Evolutionary conservation across 1,140 invertebrate genomes (phyloP), one percentile per base, ranked within the genome.

Genomic region (Drosophila mayri): DNA sequence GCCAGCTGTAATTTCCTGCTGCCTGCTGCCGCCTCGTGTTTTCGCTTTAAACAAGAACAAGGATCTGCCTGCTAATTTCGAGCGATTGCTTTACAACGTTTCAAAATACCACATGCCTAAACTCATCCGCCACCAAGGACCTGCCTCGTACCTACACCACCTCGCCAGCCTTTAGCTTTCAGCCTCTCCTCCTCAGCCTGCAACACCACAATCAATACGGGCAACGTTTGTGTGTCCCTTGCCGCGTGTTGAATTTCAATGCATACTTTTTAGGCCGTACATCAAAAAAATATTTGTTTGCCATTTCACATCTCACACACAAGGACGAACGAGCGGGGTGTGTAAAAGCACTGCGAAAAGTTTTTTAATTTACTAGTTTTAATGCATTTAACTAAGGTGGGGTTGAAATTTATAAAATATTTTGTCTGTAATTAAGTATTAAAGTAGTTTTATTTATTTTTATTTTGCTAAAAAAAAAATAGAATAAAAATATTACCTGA

Each of bases 201-300:
- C 20, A 25, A n/a, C 62, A 38, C 60, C 55, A 60, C 64, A 70
- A 70, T 62, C 58, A 60, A 76, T 76, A 76, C 54, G 30, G 50
- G 38, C 20, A 66, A 52, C 58, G 71, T 44, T 61, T 46, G 44
- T 50, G 40, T 67, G 74, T 54, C 77, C 58, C 73, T 80, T 64
- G 84, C 65, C 64, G 84, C 77, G 84, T 88, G 85, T 88, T 88
- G 85, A 88, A 88, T 88, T 88, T 90, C 84, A 88, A 88, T 88
- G 84, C 84, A 80, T 73, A 88, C 84, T 88, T 76, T 88, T 88
- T 81, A 77, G 84, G 84, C 85, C 46, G 76, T 67, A 60, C 73
- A 82, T 50, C 37, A 73, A 79, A 68, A 79, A 76, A 68, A 88
- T 79, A 90, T 84, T 77, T 87, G 85, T 88, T 88, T 90, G 74